phyloP scores from a whole-genome alignment of 2,888 invertebrate species.

The Pterobdella sp. region DNA sequence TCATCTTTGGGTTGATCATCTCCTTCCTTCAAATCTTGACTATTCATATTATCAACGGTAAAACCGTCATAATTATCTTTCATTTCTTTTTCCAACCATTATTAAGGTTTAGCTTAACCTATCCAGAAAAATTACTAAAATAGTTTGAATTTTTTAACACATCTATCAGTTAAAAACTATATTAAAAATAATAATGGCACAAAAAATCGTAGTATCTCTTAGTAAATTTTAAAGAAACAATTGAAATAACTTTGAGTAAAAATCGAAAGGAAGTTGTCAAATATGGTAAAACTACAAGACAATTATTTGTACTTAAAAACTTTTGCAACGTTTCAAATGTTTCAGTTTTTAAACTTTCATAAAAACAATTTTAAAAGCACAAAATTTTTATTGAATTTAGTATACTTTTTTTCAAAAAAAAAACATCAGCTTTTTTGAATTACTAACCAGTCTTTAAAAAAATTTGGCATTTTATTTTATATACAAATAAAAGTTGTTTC shows the following conservation, averaged over 20 bases:
- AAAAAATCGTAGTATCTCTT: not conserved
- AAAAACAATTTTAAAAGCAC: not conserved
- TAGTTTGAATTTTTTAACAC: not conserved
- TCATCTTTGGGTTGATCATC: constrained; percentile 12
- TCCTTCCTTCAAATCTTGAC: constrained; percentile 12
- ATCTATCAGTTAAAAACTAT: not conserved
- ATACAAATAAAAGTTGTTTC: not conserved
- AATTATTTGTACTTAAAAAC: not conserved
- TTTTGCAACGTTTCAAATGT: not conserved
- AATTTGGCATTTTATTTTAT: not conserved
- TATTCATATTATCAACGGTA: constrained; percentile 1
- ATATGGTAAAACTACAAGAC: not conserved
- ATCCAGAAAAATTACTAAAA: not conserved
- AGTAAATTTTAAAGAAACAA: no score
- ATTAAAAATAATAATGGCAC: not conserved
- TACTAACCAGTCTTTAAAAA: not conserved
- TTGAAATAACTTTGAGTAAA: no score
- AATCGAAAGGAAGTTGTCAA: constrained; percentile 10
- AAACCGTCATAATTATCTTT: not conserved
- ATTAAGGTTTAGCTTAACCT: not conserved
- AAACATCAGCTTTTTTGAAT: not conserved
- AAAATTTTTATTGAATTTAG: not conserved
- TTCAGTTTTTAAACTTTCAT: not conserved
- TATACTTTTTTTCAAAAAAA: not conserved
- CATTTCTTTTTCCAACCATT: constrained; percentile 8